phyloP scores from a whole-genome alignment of 2,797 vertebrate genomes.

The Catostomus latipinnis region DNA sequence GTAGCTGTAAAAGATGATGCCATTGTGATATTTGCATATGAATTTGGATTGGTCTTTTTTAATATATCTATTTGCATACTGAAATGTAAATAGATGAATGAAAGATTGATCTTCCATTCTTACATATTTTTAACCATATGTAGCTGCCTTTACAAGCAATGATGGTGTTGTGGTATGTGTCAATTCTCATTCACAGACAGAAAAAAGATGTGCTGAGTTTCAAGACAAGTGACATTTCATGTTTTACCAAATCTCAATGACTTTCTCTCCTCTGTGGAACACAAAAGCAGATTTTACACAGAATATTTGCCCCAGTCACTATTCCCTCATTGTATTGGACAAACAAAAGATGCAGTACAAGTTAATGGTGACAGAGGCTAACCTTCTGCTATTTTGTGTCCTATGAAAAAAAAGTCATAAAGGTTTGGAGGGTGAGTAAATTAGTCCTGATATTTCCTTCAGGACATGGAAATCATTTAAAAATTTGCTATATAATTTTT shows the following conservation, averaged over 20 bases:
- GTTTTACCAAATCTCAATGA: too few species aligned
- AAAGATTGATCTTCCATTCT: too few species aligned
- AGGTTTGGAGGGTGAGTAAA: too few species aligned
- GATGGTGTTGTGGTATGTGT: neutral
- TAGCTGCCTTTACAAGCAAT: neutral
- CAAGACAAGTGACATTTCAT: neutral
- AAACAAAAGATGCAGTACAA: too few species aligned
- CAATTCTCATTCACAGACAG: slow-evolving; percentile 1
- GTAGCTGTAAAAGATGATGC: too few species aligned
- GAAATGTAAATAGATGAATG: neutral
- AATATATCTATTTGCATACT: neutral
- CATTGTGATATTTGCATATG: neutral
- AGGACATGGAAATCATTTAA: slow-evolving; percentile 2
- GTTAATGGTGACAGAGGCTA: too few species aligned
- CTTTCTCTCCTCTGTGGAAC: too few species aligned
- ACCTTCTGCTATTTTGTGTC: too few species aligned
- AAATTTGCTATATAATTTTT: slow-evolving; percentile 7
- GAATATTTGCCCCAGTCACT: too few species aligned
- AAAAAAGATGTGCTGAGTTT: neutral
- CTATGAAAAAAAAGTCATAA: too few species aligned
- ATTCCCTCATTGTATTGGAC: too few species aligned
- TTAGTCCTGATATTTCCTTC: neutral
- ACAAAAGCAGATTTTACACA: too few species aligned
- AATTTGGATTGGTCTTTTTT: neutral
- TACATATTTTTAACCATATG: neutral